Percentiles rank a stretch among this genome's conserved stretches.
These are phyloP conservation scores for Tetranychus piercei DNA, from an alignment of 2,888 invertebrate genomes.

Conservation along the genomic window DNA sequence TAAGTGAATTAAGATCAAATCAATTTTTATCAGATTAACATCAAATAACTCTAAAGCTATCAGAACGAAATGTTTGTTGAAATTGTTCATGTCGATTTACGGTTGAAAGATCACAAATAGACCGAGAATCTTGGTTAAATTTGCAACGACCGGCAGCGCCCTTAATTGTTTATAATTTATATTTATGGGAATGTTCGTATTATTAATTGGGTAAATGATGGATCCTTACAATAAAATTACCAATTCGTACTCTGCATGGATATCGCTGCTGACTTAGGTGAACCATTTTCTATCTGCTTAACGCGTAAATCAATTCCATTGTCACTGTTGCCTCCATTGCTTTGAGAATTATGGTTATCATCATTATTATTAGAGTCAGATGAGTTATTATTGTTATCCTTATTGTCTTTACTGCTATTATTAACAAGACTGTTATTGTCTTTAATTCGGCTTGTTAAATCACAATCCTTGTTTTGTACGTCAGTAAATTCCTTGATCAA, in stretches of 20 bases:
- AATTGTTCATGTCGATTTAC: too few species aligned
- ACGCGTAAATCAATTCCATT: conserved; percentile 10
- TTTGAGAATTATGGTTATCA: neutral
- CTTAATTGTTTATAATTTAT: too few species aligned
- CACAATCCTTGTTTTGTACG: conserved; percentile 13
- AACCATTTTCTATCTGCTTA: neutral
- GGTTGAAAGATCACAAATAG: too few species aligned
- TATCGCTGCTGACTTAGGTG: neutral
- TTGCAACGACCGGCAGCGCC: too few species aligned
- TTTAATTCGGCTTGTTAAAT: neutral
- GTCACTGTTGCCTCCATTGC: neutral
- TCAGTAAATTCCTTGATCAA: conserved; percentile 32
- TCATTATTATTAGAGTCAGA: neutral
- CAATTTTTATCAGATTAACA: too few species aligned
- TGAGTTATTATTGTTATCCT: neutral
- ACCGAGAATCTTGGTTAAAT: too few species aligned
- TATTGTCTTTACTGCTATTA: neutral
- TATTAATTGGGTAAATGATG: too few species aligned
- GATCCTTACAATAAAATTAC: neutral
- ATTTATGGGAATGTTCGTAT: too few species aligned
- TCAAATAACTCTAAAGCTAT: too few species aligned
- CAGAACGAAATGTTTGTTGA: too few species aligned
- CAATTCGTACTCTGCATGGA: neutral
- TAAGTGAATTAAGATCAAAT: too few species aligned
- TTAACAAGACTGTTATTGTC: neutral